Conservation (phyloP, 2,888 invertebrate species). For the Nycteola revayana region DNA sequence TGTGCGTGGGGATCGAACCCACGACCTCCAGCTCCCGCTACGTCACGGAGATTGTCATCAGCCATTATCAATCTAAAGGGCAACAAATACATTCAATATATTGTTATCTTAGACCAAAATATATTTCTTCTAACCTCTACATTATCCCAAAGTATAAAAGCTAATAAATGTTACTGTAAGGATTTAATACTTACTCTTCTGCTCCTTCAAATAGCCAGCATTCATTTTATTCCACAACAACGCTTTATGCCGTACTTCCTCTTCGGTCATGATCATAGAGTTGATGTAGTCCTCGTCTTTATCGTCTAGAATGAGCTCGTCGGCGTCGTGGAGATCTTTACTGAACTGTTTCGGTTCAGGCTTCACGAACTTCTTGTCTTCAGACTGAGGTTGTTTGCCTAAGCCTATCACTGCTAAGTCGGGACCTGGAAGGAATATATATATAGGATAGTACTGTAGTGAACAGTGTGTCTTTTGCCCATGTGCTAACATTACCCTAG, state of each 20-base stretch:
- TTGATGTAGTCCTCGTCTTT: slow-evolving; percentile 96
- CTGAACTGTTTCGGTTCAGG: slow-evolving; percentile 56
- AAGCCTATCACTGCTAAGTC: slow-evolving; percentile 91
- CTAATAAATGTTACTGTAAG: no score
- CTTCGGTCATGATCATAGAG: slow-evolving; percentile 87
- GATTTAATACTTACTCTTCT: slow-evolving; percentile 84
- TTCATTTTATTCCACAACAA: slow-evolving; percentile 94
- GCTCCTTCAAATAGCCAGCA: slow-evolving; percentile 91
- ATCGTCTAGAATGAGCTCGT: slow-evolving; percentile 86
- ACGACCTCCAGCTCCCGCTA: no score
- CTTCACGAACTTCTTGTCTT: slow-evolving; percentile 55
- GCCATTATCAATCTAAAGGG: no score
- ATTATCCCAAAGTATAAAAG: no score
- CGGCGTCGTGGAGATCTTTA: slow-evolving; percentile 54
- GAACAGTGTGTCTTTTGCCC: no score
- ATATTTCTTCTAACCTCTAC: no score
- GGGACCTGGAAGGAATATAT: slow-evolving; percentile 79
- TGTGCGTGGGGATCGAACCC: no score
- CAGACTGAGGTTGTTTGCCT: slow-evolving; percentile 48
- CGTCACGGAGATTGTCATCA: no score
- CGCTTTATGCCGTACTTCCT: slow-evolving; percentile 91
- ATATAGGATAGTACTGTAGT: no score
- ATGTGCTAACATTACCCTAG: no score
- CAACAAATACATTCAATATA: no score
- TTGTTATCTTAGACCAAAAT: no score